A percentile compares a stretch with the other conserved stretches of the same genome.
These are phyloP conservation scores for Colletes collaris DNA, from an alignment of 2,888 invertebrate genomes.

Conservation along the genomic window DNA sequence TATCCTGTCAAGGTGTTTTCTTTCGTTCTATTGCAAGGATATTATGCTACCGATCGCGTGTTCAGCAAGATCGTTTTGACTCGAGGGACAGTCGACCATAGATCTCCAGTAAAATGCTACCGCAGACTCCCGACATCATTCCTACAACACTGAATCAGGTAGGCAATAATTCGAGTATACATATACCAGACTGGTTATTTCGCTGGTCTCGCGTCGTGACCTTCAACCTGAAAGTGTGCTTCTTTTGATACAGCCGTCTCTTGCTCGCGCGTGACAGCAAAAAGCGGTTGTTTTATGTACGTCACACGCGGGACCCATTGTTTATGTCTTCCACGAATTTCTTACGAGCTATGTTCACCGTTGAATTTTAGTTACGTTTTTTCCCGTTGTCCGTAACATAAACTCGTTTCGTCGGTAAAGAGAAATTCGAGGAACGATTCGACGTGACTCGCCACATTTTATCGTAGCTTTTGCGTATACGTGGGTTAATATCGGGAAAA, in stretches of 20 bases:
- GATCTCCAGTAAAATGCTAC: conserved; percentile 70
- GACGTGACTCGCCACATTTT: conserved; percentile 13
- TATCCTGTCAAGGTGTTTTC: conserved; percentile 63
- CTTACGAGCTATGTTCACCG: neutral
- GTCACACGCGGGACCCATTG: conserved; percentile 11
- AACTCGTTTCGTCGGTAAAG: conserved; percentile 14
- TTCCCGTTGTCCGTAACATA: conserved; percentile 7
- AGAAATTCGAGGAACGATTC: conserved; percentile 21
- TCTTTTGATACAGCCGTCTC: conserved; percentile 11
- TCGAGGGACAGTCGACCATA: conserved; percentile 46
- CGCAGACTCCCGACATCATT: conserved; percentile 78
- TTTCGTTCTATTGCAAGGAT: conserved; percentile 38
- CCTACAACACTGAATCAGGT: conserved; percentile 76
- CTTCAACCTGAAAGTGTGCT: conserved; percentile 46
- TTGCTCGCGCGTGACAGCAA: neutral
- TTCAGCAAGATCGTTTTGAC: conserved; percentile 61
- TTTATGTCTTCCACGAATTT: conserved; percentile 27
- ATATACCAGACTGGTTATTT: conserved; percentile 1
- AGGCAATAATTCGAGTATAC: conserved; percentile 23
- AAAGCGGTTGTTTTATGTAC: conserved; percentile 4
- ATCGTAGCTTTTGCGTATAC: neutral
- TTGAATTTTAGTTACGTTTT: no score
- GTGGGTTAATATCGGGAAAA: neutral
- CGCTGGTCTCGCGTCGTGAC: conserved; percentile 23
- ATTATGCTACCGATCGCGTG: conserved; percentile 65